Conservation (phyloP, 2,888 invertebrate species). For the Heliconius erato region DNA sequence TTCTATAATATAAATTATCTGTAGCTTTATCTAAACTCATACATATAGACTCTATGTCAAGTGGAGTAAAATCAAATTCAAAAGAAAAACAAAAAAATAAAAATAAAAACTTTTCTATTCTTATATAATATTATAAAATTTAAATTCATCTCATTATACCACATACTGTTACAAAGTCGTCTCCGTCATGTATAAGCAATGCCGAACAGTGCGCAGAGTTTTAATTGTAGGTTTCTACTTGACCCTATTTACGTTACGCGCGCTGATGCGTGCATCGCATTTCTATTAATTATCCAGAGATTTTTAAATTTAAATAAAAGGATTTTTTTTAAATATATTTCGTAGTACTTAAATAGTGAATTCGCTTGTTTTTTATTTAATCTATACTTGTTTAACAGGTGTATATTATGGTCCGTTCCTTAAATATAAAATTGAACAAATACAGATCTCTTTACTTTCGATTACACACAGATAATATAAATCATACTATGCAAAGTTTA, state of each 20-base stretch:
- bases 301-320: background rate
- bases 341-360: too few relatives aligned
- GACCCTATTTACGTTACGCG: constrained; percentile 17
- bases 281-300: constrained; percentile 6
- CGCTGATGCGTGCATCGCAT: constrained; percentile 1
- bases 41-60: background rate
- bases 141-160: background rate
- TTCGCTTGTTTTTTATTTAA: too few relatives aligned
- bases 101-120: background rate
- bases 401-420: too few relatives aligned
- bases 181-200: background rate
- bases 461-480: too few relatives aligned
- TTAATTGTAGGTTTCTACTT: constrained; percentile 23
- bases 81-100: too few relatives aligned
- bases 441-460: too few relatives aligned
- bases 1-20: too few relatives aligned
- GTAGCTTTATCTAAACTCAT: too few relatives aligned
- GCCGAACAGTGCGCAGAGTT: constrained; percentile 9
- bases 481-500: background rate
- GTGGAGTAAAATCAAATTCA: background rate
- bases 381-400: too few relatives aligned
- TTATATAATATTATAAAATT: background rate
- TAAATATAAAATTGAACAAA: too few relatives aligned
- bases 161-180: background rate
- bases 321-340: too few relatives aligned